Evolutionary conservation across 2,888 invertebrate genomes (phyloP), one percentile per base, ranked within the genome.

Genomic region (Ennomos fuscantarius): DNA sequence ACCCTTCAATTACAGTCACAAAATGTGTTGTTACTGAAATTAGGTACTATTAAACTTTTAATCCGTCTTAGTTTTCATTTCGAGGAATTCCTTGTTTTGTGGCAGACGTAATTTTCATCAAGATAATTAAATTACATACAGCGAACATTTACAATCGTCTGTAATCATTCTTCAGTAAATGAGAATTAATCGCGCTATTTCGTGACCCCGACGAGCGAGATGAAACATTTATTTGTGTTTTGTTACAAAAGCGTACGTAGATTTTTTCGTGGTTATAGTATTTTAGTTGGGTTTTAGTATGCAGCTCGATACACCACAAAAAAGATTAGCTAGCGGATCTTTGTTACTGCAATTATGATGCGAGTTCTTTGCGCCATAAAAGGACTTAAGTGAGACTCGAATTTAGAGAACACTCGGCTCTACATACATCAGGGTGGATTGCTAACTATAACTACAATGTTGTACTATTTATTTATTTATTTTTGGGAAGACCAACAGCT

Each of bases 161-260:
- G 51, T 56, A 54, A 40, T 33, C 31, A 55, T 59, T 59, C 24
- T 59, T 59, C 33, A 41, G 51, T 31, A 44, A 62, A 62, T 59
- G 46, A 62, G 46, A 56, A 62, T 47, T 41, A 54, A 62, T 62
- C 54, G 53, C 56, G 44, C 24, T 55, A 44, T 59, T 52, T 40
- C 59, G 55, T 59, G 62, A 59, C 34, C 32, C 49, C 32, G 44
- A 44, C 40, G 44, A 32, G 33, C 8, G 31, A 52, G 47, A 55
- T 45, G 52, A 40, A 53, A 53, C 46, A 48, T 31, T 56, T 24
- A 61, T 54, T 24, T 35, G 40, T 49, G 13, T 45, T 37, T 45
- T n/a, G 9, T 39, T 35, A 10, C 12, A 2, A 9, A 15, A 47
- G 9, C 37, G 5, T 45, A n/a, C 3, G n/a, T 24, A 47, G 37